Base-by-base conservation (phyloP, 2,797 vertebrate species). In the Pogoniulus pusillus region DNA sequence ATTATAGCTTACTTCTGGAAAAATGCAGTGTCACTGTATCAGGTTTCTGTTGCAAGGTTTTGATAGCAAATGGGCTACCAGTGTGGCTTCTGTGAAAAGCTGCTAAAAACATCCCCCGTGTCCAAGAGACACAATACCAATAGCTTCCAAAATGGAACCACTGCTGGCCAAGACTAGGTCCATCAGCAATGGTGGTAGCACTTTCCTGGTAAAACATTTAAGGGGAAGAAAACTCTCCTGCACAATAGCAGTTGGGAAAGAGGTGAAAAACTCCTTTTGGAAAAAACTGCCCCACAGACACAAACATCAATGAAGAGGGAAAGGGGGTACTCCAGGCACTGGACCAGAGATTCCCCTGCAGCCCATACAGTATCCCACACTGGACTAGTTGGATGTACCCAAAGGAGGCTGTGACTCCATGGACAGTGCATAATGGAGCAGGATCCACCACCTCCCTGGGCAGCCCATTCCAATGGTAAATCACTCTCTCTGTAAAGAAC, bases 351-450 rank as follows among this genome's bases (percentile, higher is more conserved):
- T 15, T 41, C 2, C 7, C 24, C 12, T 22, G 29, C 12, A 75
- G 49, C 5, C 18, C 0, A 0, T 17, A 49, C 32, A 76, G 6
- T 17, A 43, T 5, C 3, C 22, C 24, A 37, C 0, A 22, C 12
- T 5, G 5, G 23, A 60, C n/a, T 9, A 79, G 29, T 0, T 22
- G 45, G 16, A 32, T 37, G 32, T 37, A 10, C 5, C 8, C 9
- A 17, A 32, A 53, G 35, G 27, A 77, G 20, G 20, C 13, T 73
- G 27, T 39, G 17, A 37, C 8, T 3, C 16, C 0, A 0, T 4
- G 22, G 7, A 14, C 9, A 58, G 20, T 6, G 12, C 10, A 47
- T 0, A 1, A 16, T 30, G 41, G 13, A 74, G 16, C 23, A 70
- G 32, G 27, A 16, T 37, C n/a, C n/a, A n/a, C n/a, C n/a, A n/a